Conservation (phyloP, 1,140 invertebrate genomes). For the Melitaea cinxia region DNA sequence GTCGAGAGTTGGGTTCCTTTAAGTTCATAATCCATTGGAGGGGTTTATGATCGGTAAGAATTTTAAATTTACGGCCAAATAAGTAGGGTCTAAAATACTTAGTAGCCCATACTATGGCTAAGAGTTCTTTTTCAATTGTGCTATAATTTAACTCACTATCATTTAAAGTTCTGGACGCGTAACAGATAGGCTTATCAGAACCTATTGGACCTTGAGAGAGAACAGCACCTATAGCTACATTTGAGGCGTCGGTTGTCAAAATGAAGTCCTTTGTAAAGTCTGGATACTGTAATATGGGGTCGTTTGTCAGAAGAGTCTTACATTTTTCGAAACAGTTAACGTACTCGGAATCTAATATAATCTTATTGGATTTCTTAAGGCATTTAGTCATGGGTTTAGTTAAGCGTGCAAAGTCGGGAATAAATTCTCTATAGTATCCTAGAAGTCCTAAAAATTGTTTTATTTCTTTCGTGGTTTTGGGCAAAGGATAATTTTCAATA, state of each 20-base stretch:
- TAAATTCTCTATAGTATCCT: background rate
- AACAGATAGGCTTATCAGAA: background rate
- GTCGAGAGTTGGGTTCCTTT: slow-evolving; percentile 14
- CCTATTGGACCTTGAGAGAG: background rate
- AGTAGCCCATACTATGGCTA: background rate
- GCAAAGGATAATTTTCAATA: background rate
- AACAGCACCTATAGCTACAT: background rate
- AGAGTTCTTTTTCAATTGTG: background rate
- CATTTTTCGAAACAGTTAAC: background rate
- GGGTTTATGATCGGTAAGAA: slow-evolving; percentile 6
- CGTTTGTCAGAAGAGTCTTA: background rate
- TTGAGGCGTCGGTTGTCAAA: background rate
- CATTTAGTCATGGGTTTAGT: background rate
- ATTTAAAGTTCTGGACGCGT: background rate
- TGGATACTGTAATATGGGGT: background rate
- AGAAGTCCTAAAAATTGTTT: background rate
- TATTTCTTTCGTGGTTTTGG: background rate
- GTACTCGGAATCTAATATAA: background rate
- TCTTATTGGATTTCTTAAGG: background rate
- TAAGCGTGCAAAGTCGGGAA: background rate
- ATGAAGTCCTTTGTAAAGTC: background rate
- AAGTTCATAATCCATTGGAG: slow-evolving; percentile 22
- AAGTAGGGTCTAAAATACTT: background rate
- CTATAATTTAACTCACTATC: background rate
- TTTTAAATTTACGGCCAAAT: slow-evolving; percentile 13